Evolutionary conservation across 92 coral and sea anemone genomes (phyloP).

Genomic region (Epizoanthus illoricatus): DNA sequence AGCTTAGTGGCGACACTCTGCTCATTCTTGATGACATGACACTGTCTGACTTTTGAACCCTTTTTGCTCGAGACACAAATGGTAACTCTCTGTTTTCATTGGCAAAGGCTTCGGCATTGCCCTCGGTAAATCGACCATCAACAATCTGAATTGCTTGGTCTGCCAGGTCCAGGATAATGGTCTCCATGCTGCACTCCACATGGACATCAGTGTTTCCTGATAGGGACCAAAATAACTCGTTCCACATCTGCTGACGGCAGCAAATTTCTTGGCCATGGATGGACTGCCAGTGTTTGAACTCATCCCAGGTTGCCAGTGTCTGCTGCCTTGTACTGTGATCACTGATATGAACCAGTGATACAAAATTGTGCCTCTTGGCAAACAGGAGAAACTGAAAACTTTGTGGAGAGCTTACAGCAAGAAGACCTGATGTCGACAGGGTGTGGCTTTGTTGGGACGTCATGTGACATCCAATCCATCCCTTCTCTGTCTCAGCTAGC

Average conservation of each 20-base stretch:
- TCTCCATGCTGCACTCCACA: constrained; percentile 62
- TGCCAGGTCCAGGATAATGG: constrained; percentile 56
- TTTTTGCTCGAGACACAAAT: constrained; percentile 39
- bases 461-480: constrained; percentile 76
- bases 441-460: constrained; percentile 52
- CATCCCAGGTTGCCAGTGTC: constrained; percentile 55
- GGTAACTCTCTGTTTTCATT: constrained; percentile 64
- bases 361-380: constrained; percentile 55
- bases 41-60: constrained; percentile 6
- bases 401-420: constrained; percentile 57
- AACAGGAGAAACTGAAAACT: constrained; percentile 56
- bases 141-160: constrained; percentile 63
- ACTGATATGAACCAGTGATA: constrained; percentile 58
- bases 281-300: constrained; percentile 43
- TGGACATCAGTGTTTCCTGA: constrained; percentile 52
- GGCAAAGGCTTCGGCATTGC: constrained; percentile 34
- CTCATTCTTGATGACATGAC: neutral
- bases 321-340: constrained; percentile 51
- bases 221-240: constrained; percentile 46
- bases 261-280: neutral
- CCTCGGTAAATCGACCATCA: constrained; percentile 52
- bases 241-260: constrained; percentile 42
- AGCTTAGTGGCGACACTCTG: constrained; percentile 1
- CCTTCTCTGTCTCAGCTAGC: constrained; percentile 59
- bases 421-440: constrained; percentile 53